Conservation (phyloP, 37 sponge, comb jelly and placozoan genomes). For the Tethya wilhelma region DNA sequence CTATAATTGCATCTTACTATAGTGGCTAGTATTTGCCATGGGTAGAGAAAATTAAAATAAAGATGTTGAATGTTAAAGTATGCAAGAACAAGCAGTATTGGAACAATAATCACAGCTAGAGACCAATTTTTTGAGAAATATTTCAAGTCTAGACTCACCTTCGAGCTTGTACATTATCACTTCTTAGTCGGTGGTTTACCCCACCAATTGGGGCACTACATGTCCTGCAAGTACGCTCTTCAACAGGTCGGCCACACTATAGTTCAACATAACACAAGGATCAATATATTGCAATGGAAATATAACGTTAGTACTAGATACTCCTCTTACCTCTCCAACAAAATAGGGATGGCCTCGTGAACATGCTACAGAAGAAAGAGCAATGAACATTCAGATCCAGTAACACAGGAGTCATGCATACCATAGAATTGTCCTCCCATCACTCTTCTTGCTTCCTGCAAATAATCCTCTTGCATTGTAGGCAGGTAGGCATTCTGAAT, state of each 20-base stretch:
- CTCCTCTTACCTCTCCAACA: slow-evolving; percentile 55
- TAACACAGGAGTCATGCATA: slow-evolving; percentile 1
- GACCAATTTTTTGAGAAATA: no score
- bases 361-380: slow-evolving; percentile 40
- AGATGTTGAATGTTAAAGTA: neutral
- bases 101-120: no score
- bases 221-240: slow-evolving; percentile 21
- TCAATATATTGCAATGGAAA: neutral
- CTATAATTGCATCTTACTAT: neutral
- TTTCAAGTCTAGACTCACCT: no score
- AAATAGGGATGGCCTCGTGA: slow-evolving; percentile 80
- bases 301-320: neutral
- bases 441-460: slow-evolving; percentile 47
- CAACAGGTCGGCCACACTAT: slow-evolving; percentile 34
- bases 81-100: no score
- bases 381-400: neutral
- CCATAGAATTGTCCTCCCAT: slow-evolving; percentile 60
- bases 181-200: slow-evolving; percentile 11
- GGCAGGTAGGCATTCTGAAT: slow-evolving; percentile 63
- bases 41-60: neutral
- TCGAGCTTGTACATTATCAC: slow-evolving; percentile 46
- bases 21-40: neutral
- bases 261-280: neutral
- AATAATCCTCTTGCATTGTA: slow-evolving; percentile 64
- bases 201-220: slow-evolving; percentile 66